Evolutionary conservation across 1,140 invertebrate species (phyloP), one percentile per base, ranked within the genome.

Genomic region (Drosophila prosaltans): DNA sequence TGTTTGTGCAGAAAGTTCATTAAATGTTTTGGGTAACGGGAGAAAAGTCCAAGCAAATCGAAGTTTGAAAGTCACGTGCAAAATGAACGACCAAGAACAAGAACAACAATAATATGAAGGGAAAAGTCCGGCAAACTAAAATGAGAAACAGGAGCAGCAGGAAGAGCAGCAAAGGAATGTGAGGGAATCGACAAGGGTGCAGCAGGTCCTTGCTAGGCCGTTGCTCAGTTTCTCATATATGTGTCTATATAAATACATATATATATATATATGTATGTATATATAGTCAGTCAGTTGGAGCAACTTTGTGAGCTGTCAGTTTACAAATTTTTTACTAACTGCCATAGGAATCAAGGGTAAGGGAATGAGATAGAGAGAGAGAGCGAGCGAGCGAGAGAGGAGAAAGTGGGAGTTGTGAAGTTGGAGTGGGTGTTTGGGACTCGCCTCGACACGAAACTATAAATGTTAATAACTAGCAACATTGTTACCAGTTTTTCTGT

Each of bases 401-500:
- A 61, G 11, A 8, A 28, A 28, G 60, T 6, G 24, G 40, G n/a
- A 39, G 32, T 8, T 39, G 3, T 36, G 1, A 4, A 36, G 32
- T 7, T 2, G 28, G 28, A 30, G 4, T 2, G 43, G 4, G n/a
- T 45, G 40, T 72, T 59, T 39, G 55, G 63, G 57, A 71, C 74
- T 70, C 51, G 57, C 57, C 61, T 86, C 83, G 68, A 83, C 83
- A 88, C 76, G 80, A 85, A 85, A 88, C 83, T 86, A 86, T 86
- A 88, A 88, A 86, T 86, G 83, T 88, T 88, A 88, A 88, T 88
- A 86, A 86, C 83, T 69, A 83, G 83, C 76, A 86, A 86, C 83
- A 86, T 82, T 86, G 83, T 86, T 83, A 80, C 65, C 71, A 80
- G 83, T 65, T 69, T 65, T 71, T 85, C 72, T 86, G 45, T 43